Percentiles rank a stretch among this genome's conserved stretches.
phyloP scores from a whole-genome alignment of 92 coral and sea anemone genomes.

The Zoanthus sociatus region DNA sequence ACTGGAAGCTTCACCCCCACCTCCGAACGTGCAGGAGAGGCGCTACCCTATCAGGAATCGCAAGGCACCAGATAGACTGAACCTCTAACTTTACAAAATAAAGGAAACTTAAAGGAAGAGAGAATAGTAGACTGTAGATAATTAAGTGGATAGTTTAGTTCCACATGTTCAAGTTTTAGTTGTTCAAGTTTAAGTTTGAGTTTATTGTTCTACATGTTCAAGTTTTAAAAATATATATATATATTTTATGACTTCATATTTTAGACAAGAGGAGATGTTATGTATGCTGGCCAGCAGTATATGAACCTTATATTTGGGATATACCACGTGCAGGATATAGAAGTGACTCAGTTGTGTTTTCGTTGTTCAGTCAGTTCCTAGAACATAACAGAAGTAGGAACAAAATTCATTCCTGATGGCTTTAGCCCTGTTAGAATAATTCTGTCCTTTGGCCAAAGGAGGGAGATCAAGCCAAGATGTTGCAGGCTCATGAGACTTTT shows the following conservation, averaged over 20 bases:
- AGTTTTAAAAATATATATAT: neutral
- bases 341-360: neutral
- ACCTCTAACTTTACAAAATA: constrained; percentile 3
- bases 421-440: constrained; percentile 52
- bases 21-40: constrained; percentile 18
- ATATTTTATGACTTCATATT: neutral
- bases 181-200: neutral
- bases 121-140: too few relatives aligned
- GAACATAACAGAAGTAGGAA: constrained; percentile 25
- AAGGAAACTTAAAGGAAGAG: too few relatives aligned
- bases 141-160: neutral
- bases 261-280: neutral
- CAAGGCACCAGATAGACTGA: constrained; percentile 21
- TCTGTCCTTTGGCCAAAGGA: constrained; percentile 44
- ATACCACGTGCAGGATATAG: neutral
- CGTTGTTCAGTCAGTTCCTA: neutral
- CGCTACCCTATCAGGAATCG: constrained; percentile 23
- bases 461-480: constrained; percentile 48
- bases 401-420: constrained; percentile 49
- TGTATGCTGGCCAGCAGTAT: neutral
- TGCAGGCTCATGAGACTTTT: constrained; percentile 27
- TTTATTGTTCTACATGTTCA: neutral
- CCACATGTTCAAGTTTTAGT: neutral
- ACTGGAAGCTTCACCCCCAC: constrained; percentile 7
- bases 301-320: neutral